These are phyloP conservation scores for Epinotia nisella DNA, from an alignment of 2,888 invertebrate genomes.

Conservation along the genomic window DNA sequence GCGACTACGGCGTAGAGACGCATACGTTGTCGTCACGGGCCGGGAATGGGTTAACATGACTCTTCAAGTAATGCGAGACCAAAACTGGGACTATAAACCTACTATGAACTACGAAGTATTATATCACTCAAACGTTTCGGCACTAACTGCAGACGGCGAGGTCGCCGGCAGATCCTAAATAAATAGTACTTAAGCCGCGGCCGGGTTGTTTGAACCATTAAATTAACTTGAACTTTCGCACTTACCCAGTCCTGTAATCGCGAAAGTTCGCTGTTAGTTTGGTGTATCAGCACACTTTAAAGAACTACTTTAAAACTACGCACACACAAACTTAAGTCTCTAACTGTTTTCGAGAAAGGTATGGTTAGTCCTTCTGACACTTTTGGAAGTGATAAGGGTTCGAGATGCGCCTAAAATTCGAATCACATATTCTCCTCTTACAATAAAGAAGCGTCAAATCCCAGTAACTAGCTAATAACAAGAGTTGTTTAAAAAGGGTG, in stretches of 20 bases:
- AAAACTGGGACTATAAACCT: background rate
- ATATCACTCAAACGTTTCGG: conserved; percentile 4
- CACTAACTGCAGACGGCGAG: conserved; percentile 13
- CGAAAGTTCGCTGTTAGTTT: conserved; percentile 2
- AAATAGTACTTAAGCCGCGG: conserved; percentile 28
- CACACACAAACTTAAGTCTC: background rate
- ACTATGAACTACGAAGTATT: conserved; percentile 5
- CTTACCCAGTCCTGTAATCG: background rate
- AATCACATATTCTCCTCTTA: too few species aligned
- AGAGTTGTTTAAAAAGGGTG: too few species aligned
- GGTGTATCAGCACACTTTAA: background rate
- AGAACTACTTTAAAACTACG: conserved; percentile 5
- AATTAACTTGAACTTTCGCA: conserved; percentile 35
- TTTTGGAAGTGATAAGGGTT: background rate
- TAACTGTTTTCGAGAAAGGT: background rate
- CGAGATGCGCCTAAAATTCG: background rate
- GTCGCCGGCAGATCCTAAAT: conserved; percentile 36
- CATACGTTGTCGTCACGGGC: too few species aligned
- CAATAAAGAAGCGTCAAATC: background rate
- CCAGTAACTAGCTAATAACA: background rate
- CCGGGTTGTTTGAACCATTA: conserved; percentile 38
- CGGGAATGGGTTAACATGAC: too few species aligned
- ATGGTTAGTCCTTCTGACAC: background rate
- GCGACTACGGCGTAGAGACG: too few species aligned
- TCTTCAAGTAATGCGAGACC: background rate